Base-by-base conservation (phyloP, 2,113 vertebrate genomes). In the Varanus komodoensis region DNA sequence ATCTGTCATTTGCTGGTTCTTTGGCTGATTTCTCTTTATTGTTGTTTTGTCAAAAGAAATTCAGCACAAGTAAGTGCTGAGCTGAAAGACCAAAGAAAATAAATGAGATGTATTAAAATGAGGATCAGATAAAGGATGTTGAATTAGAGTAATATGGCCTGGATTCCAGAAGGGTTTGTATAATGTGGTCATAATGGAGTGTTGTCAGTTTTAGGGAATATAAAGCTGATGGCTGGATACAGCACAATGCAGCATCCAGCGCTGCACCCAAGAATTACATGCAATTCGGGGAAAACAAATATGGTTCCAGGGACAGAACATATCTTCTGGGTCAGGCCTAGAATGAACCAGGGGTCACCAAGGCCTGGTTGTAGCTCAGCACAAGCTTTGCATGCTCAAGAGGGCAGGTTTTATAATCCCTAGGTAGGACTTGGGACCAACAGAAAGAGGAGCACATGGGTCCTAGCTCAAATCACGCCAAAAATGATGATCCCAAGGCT, bases 71-170 rank as follows among this genome's bases (percentile, higher is more conserved):
- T 79, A 75, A 87, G 27, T 52, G 57, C 27, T 12, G 38, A 68
- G 54, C 74, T 44, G 14, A 78, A 50, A 87, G 57, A 87, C 74
- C 61, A 68, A 87, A 85, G 44, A 85, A 85, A 73, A 86, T 27
- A 71, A 85, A 89, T n/a, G 44, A 52, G 61, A 68, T 78, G 85
- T 89, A 79, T 89, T 78, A 85, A 84, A 89, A 38, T 85, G 82
- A 84, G 61, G 73, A 69, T 84, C 82, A 84, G 61, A 88, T 81
- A 81, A 88, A 54, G n/a, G 27, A 29, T 25, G 75, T 57, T 57
- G 54, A 38, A 64, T 83, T 75, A 44, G 48, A 89, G 82, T 57
- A 44, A 57, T 64, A 74, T 25, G 52, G 14, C 38, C 82, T 77
- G 74, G 73, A 78, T 77, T 89, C 29, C 38, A 84, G 23, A 67